Base-by-base conservation (phyloP, 1,140 invertebrate genomes). In the Drosophila simulans region DNA sequence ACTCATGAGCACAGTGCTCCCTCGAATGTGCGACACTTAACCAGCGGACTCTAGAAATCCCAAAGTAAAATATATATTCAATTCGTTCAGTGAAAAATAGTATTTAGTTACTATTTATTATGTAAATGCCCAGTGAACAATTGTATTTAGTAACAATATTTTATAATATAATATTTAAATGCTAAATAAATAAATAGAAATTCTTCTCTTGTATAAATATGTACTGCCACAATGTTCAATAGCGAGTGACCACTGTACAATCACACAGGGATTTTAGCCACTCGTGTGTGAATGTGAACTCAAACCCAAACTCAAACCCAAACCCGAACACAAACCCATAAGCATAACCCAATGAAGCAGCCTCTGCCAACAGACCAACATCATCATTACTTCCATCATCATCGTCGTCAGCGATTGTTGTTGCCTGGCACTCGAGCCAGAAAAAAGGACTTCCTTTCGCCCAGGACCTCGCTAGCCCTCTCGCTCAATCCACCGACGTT, bases 291-390 rank as follows among this genome's bases (percentile, higher is more conserved):
- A 40, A 25, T 35, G 42, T 12, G 13, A 70, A 69, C 64, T 37
- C 42, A 59, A 54, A 49, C 64, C 31, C 48, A 62, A 15, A 58
- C 54, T 39, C 66, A 55, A 45, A 63, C 42, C 35, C 66, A 55
- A 58, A 77, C 48, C 52, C 49, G 53, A 77, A 64, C 45, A 62
- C 59, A 80, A 80, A 55, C 49, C 51, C 55, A 82, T 60, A 79
- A 72, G 58, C 82, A 76, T 77, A 84, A 80, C 74, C 82, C 82
- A 86, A 86, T 78, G 80, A 84, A 66, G 71, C 80, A 84, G 80
- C 80, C 70, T 22, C 65, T 69, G 63, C 66, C 66, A 65, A 73
- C 72, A 27, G 11, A 20, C 46, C 71, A 57, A 53, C 71, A 73
- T 74, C 71, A 74, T 75, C 52, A 68, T 70, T 54, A 78, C 63